Base-by-base conservation (phyloP, 2,888 invertebrate species). In the Scotopteryx bipunctaria region DNA sequence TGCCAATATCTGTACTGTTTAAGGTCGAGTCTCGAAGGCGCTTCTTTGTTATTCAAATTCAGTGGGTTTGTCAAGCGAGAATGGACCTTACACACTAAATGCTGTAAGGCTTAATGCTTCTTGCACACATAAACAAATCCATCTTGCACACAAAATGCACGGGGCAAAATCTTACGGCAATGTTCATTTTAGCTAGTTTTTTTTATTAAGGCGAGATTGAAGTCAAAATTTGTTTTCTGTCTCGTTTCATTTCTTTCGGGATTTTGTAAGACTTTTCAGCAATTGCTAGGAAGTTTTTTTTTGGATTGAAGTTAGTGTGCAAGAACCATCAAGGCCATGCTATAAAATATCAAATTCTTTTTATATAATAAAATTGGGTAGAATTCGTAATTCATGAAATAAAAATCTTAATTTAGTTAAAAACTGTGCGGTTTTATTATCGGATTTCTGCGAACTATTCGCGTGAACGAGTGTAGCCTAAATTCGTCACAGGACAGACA, bases 11-110 rank as follows among this genome's bases (percentile, higher is more conserved):
- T 8, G n/a, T n/a, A n/a, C n/a, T n/a, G n/a, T n/a, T n/a, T 23
- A 33, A 41, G 23, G 33, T 43, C 33, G 15, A 33, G 27, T 44
- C 29, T 3, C 27, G 31, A 21, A 17, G 32, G 23, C 11, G 21
- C 5, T 11, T 11, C 9, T 17, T 11, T 25, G 5, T 8, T 2
- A 9, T 16, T 43, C 8, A 5, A 13, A 8, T 36, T 2, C 11
- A 19, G 4, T 5, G 13, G 13, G 14, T 8, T 32, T 32, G 6
- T 15, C 32, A 32, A 32, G n/a, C 15, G 14, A 32, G 14, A 32
- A 8, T 8, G 4, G 15, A 32, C 14, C 32, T 14, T 16, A 21
- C 8, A 13, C 3, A 5, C 27, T 6, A n/a, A n/a, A n/a, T n/a
- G n/a, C n/a, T n/a, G n/a, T n/a, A n/a, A n/a, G n/a, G n/a, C n/a